Evolutionary conservation across 1,140 invertebrate species (phyloP).

Genomic region (Micrasema longulum): DNA sequence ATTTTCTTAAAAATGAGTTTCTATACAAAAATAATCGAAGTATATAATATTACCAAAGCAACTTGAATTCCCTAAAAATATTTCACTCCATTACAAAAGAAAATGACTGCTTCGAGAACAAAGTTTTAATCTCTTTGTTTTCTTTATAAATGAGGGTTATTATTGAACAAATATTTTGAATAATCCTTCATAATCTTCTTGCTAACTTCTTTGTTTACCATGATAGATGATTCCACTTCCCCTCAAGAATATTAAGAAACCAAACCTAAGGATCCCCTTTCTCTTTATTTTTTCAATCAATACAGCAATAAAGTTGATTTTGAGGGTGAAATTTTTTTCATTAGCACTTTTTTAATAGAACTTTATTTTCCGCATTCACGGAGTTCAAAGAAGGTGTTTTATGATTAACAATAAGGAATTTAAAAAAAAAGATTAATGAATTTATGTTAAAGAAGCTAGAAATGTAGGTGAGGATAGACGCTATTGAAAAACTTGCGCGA

Average conservation of each 20-base stretch:
- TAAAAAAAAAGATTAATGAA: no score
- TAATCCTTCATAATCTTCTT: slow-evolving; percentile 18
- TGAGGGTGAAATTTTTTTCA: not conserved
- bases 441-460: no score
- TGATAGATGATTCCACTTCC: slow-evolving; percentile 20
- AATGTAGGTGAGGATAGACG: no score
- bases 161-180: slow-evolving; percentile 22
- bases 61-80: not conserved
- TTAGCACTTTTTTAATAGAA: no score
- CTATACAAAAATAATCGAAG: no score
- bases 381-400: no score
- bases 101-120: slow-evolving; percentile 14
- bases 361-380: no score
- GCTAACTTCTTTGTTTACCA: slow-evolving; percentile 2
- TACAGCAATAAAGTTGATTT: slow-evolving; percentile 29
- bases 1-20: no score
- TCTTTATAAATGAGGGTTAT: slow-evolving; percentile 15
- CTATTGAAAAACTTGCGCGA: no score
- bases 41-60: no score
- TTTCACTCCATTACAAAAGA: not conserved
- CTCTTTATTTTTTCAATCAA: slow-evolving; percentile 24
- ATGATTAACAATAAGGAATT: no score
- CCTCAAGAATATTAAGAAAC: slow-evolving; percentile 12
- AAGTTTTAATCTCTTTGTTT: slow-evolving; percentile 1
- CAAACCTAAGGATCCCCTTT: not conserved